phyloP scores from a whole-genome alignment of 1,140 invertebrate genomes.

The Drosophila setifemur region DNA sequence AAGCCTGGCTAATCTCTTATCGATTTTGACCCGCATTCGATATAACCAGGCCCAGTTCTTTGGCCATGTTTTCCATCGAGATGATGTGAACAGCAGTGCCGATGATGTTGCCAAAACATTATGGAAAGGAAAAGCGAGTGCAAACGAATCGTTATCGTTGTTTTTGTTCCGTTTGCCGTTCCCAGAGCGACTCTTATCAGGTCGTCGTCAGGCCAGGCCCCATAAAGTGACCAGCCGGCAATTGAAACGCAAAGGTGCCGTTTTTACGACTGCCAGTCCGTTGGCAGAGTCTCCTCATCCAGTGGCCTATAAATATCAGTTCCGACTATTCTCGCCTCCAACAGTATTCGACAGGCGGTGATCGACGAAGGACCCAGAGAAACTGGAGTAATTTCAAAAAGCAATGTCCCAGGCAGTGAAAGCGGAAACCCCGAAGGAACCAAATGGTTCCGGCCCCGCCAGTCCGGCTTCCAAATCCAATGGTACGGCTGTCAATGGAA shows the following conservation, averaged over 20 bases:
- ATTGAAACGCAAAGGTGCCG: slow-evolving; percentile 56
- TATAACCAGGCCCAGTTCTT: neutral
- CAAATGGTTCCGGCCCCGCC: slow-evolving; percentile 1
- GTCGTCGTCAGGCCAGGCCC: slow-evolving; percentile 44
- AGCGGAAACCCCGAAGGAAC: slow-evolving; percentile 23
- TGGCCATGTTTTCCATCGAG: slow-evolving; percentile 3
- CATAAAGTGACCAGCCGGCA: slow-evolving; percentile 59
- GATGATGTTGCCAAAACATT: slow-evolving; percentile 39
- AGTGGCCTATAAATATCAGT: slow-evolving; percentile 52
- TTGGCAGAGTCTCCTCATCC: slow-evolving; percentile 28
- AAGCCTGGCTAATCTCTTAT: slow-evolving; percentile 3
- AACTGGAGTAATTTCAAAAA: neutral
- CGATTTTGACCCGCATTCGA: slow-evolving; percentile 19
- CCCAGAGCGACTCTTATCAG: slow-evolving; percentile 52
- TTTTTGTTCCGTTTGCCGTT: slow-evolving; percentile 31
- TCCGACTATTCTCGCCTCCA: slow-evolving; percentile 8
- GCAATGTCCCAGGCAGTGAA: slow-evolving; percentile 49
- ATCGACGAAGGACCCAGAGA: slow-evolving; percentile 5
- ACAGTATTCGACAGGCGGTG: slow-evolving; percentile 43
- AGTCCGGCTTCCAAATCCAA: slow-evolving; percentile 5
- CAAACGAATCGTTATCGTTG: slow-evolving; percentile 47
- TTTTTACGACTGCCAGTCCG: slow-evolving; percentile 55
- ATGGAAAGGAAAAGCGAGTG: slow-evolving; percentile 2
- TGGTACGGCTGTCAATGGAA: neutral
- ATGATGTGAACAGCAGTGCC: neutral